These are phyloP conservation scores for Meganola albula DNA, from an alignment of 2,888 invertebrate species.

Conservation along the genomic window DNA sequence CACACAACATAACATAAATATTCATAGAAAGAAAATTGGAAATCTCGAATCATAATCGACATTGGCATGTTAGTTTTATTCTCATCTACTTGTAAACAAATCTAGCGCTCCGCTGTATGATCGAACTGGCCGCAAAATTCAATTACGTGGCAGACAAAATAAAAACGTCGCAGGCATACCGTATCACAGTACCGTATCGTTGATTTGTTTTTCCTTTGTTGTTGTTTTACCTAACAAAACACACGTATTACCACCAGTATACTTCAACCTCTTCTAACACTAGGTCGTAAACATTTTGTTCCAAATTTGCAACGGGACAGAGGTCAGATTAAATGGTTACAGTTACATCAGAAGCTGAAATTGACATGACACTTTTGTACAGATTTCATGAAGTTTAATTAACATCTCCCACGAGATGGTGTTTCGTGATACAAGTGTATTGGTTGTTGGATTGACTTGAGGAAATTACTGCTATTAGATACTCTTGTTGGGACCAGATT, in stretches of 20 bases:
- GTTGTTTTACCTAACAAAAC: slow-evolving; percentile 40
- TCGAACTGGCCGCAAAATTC: slow-evolving; percentile 64
- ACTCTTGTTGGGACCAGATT: too few species aligned
- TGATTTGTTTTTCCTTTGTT: slow-evolving; percentile 67
- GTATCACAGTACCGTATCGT: too few species aligned
- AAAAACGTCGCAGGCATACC: slow-evolving; percentile 57
- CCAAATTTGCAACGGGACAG: slow-evolving; percentile 20
- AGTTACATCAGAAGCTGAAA: slow-evolving; percentile 39
- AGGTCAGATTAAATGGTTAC: slow-evolving; percentile 34
- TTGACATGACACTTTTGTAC: slow-evolving; percentile 51
- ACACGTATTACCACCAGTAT: slow-evolving; percentile 39
- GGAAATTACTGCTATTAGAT: slow-evolving; percentile 60
- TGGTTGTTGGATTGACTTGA: slow-evolving; percentile 52
- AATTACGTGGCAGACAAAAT: slow-evolving; percentile 71
- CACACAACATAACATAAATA: too few species aligned
- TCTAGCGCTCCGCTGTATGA: slow-evolving; percentile 45
- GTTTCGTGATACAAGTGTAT: slow-evolving; percentile 34
- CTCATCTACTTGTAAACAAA: slow-evolving; percentile 42
- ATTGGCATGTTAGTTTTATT: slow-evolving; percentile 26
- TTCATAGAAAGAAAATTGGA: slow-evolving; percentile 8
- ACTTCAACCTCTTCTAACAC: slow-evolving; percentile 27
- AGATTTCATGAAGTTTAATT: slow-evolving; percentile 57
- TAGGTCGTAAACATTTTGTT: slow-evolving; percentile 9
- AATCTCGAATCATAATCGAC: slow-evolving; percentile 19
- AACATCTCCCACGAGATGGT: slow-evolving; percentile 42